Evolutionary conservation across 2,888 invertebrate genomes (phyloP), one percentile per base, ranked within the genome.

Genomic region (Leptura quadrifasciata): DNA sequence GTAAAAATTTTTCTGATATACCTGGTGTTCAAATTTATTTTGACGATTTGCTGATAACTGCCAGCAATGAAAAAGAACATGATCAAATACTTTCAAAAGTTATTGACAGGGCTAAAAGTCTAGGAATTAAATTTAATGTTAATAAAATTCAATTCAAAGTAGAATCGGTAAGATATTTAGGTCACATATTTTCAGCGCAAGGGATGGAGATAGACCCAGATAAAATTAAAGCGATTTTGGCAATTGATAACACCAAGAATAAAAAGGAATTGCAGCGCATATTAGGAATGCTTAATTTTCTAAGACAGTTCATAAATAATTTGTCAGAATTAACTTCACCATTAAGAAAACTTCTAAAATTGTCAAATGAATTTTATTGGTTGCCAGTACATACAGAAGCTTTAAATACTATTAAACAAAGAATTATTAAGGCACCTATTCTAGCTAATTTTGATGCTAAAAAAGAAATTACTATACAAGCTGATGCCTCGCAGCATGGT

Each of bases 371-470:
- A n/a, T 52, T 52, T 52, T 4, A 52, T 6, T 52, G 52, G 52
- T 52, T 52, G 10, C 52, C 52, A 2, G 12, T 52, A 6, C 52
- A 52, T 12, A 52, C 52, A 52, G 10, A 52, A 10, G 12, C 52
- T n/a, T 52, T 52, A 17, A 10, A 52, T 52, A 52, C 12, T n/a
- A 52, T 52, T 6, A 55, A 55, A 55, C 2, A 63, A 47, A 70
- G 5, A 35, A 63, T 63, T 27, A 9, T 27, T 63, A 1, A 63
- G 17, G 47, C 65, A 20, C 65, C 71, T n/a, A 52, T 17, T 5
- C 39, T 75, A 47, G 24, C 27, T 58, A 75, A 35, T 55, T 75
- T 75, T 58, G 58, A 75, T 61, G 35, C 64, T 0, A 65, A 39
- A 15, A 18, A 39, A 54, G 47, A 47, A 39, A 55, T 76, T 2